A percentile compares a stretch with the other conserved stretches of the same genome.
Conservation (phyloP, 2,888 invertebrate species). For the Napeogenes sylphis region DNA sequence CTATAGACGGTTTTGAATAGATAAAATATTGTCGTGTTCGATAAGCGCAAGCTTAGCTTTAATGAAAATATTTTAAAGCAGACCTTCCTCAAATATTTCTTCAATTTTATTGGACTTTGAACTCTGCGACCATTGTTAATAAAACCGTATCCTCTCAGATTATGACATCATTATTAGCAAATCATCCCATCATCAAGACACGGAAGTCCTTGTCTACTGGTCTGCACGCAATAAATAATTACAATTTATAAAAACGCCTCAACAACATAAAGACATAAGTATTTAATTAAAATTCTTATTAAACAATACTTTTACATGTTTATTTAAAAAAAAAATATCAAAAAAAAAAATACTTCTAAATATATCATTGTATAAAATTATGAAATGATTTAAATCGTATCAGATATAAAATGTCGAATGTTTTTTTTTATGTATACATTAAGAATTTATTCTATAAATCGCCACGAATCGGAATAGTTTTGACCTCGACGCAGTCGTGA, state of each 20-base stretch:
- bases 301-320: not conserved
- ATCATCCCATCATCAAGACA: constrained; percentile 42
- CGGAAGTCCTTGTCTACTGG: constrained; percentile 31
- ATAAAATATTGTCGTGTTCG: constrained; percentile 4
- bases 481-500: constrained; percentile 53
- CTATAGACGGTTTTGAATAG: constrained; percentile 1
- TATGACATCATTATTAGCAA: constrained; percentile 51
- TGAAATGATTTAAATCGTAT: no score
- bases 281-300: not conserved
- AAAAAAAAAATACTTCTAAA: no score
- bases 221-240: constrained; percentile 34
- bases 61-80: constrained; percentile 6
- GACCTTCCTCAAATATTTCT: not conserved
- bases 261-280: constrained; percentile 9
- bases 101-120: not conserved
- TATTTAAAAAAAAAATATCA: no score
- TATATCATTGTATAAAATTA: no score
- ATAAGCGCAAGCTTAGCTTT: constrained; percentile 5
- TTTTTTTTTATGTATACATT: no score
- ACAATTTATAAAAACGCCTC: constrained; percentile 13
- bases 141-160: constrained; percentile 13
- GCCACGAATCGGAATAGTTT: constrained; percentile 31
- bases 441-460: no score
- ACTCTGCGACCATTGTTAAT: not conserved
- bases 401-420: no score